Base-by-base conservation (phyloP, 2,113 vertebrate species). In the Anhinga rufa region DNA sequence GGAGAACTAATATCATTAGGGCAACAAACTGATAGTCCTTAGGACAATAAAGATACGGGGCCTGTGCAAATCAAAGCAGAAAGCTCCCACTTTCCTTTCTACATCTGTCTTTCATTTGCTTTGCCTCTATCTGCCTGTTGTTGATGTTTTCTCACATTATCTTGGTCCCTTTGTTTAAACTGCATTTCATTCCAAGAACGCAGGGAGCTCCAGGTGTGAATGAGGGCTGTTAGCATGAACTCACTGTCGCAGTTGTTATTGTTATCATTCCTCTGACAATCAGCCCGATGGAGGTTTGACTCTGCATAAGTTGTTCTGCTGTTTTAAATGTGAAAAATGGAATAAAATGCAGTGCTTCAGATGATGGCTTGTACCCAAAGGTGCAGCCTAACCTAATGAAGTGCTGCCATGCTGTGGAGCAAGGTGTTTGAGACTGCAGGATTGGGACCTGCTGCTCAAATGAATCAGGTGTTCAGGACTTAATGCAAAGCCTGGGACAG, bases 61-160 rank as follows among this genome's bases (percentile, higher is more conserved):
- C 75, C 89, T 92, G 84, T 17, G 2, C 36, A 91, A 89, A 94
- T 88, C 83, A 92, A 88, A 87, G 82, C 76, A 88, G 82, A 92
- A 86, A 92, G 31, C 81, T 92, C 86, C 78, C 49, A 44, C 91
- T 95, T 88, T 82, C 58, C 61, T 90, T 85, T 49, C 54, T 95
- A 76, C 97, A 96, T 95, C 86, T 97, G 96, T 77, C 86, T 97
- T 93, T 95, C 70, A 97, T 97, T 97, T 97, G 44, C 77, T 69
- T 82, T 76, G 66, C 77, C 80, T 91, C 77, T 90, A 61, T 97
- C 91, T 92, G 89, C 70, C 82, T 61, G 22, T 76, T 92, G 93
- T 86, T 95, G 95, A 94, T 95, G 89, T 97, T 96, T 95, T 95
- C 91, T 93, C 90, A 92, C 93, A 91, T 96, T 95, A 92, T 94